Base-by-base conservation (phyloP, 2,113 vertebrate species). In the Agapornis roseicollis region DNA sequence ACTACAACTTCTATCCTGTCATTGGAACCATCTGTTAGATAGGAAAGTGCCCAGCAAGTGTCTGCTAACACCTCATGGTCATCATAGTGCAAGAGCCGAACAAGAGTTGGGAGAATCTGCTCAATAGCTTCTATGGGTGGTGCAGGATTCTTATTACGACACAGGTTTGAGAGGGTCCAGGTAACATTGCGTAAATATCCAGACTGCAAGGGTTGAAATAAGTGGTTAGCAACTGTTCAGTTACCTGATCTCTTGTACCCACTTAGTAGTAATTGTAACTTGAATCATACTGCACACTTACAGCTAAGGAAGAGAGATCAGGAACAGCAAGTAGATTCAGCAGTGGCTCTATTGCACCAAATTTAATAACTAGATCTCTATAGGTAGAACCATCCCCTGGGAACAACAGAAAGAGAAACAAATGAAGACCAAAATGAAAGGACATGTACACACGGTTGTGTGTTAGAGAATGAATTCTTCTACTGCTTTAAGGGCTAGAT, bases 81-180 rank as follows among this genome's bases (percentile, higher is more conserved):
- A 31, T 98, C 89, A 1, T 98, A 97, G 91, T 99, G 97, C 52
- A 99, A 89, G 17, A 99, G 98, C 2, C 97, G 97, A 73, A 98
- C 97, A 4, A 99, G 97, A 9, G 98, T 98, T 15, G 99, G 99
- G 20, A 99, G 96, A 77, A 99, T 98, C 96, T 99, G 98, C 88
- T 98, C 97, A 66, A 99, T 95, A 0, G 99, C 99, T 8, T 97
- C 95, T 42, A 99, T 89, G 0, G 99, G 99, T 13, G 99, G 99
- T 1, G 99, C 98, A 2, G 99, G 99, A 93, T 99, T 99, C 97
- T 99, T 99, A 88, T 99, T 99, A n/a, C 99, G 99, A 94, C 99
- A 99, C 80, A 99, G 98, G 97, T 99, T 99, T 20, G 99, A 99
- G 86, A 99, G 93, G 2, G 99, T 99, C 99, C 99, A 99, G 2